Conservation (phyloP, 2,888 invertebrate genomes). For the Epinotia demarniana region DNA sequence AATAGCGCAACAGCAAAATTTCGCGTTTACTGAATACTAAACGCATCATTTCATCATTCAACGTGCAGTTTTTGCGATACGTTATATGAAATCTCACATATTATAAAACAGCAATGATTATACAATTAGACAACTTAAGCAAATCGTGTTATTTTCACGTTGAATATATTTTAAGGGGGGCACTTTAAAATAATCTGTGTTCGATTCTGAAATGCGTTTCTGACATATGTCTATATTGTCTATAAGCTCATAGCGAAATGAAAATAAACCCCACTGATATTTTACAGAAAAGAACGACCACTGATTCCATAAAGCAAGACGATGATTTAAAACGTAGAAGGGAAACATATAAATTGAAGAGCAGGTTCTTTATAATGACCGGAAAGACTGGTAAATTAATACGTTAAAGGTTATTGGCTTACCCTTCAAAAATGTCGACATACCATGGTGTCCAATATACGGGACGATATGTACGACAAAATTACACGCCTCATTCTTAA, state of each 20-base stretch:
- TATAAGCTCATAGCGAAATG: too few species aligned
- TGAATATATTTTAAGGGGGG: neutral
- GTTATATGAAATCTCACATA: constrained; percentile 2
- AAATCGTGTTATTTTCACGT: too few species aligned
- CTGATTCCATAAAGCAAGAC: too few species aligned
- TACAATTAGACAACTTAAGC: too few species aligned
- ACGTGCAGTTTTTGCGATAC: neutral
- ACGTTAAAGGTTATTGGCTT: constrained; percentile 5
- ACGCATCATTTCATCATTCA: neutral
- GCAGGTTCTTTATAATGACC: neutral
- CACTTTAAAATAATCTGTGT: too few species aligned
- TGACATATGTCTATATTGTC: too few species aligned
- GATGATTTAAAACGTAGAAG: too few species aligned
- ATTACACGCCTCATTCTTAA: neutral
- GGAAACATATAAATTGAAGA: neutral
- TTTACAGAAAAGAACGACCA: too few species aligned
- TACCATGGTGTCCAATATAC: neutral
- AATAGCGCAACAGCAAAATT: constrained; percentile 1
- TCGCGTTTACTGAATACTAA: constrained; percentile 11
- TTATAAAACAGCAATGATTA: neutral
- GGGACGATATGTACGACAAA: neutral
- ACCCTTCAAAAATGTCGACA: neutral
- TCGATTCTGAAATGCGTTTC: too few species aligned
- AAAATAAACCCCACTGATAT: too few species aligned
- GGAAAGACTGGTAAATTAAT: constrained; percentile 1